Evolutionary conservation across 1,140 invertebrate genomes (phyloP).

Genomic region (Eueides isabella): DNA sequence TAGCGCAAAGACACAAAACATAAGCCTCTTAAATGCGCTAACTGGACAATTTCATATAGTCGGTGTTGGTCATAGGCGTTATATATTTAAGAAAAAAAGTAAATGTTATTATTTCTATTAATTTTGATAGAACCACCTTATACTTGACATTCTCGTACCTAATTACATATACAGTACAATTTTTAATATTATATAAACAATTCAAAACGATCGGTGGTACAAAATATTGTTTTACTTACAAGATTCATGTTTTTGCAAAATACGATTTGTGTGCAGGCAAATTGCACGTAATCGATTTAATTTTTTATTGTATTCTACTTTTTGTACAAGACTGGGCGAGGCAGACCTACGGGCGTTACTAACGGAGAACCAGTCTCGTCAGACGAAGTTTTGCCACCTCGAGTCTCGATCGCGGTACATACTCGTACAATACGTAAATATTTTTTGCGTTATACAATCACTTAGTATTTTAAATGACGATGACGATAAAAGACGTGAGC

Average conservation of each 20-base stretch:
- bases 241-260: constrained; percentile 32
- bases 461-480: constrained; percentile 25
- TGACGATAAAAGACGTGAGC: constrained; percentile 20
- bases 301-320: constrained; percentile 53
- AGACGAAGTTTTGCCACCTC: constrained; percentile 37
- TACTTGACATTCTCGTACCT: too few relatives aligned
- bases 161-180: background rate
- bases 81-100: background rate
- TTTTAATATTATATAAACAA: background rate
- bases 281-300: constrained; percentile 40
- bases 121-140: too few relatives aligned
- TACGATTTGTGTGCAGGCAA: constrained; percentile 18
- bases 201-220: background rate
- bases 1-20: background rate
- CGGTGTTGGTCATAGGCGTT: background rate
- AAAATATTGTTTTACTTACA: background rate
- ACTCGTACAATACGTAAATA: constrained; percentile 19
- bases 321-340: constrained; percentile 56
- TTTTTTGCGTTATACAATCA: constrained; percentile 33
- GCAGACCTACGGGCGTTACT: constrained; percentile 72
- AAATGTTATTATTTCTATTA: too few relatives aligned
- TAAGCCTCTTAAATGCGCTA: background rate
- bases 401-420: constrained; percentile 23
- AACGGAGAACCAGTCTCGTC: constrained; percentile 62
- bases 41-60: background rate